Evolutionary conservation across 1,140 invertebrate species (phyloP).

Genomic region (Trissolcus basalis): DNA sequence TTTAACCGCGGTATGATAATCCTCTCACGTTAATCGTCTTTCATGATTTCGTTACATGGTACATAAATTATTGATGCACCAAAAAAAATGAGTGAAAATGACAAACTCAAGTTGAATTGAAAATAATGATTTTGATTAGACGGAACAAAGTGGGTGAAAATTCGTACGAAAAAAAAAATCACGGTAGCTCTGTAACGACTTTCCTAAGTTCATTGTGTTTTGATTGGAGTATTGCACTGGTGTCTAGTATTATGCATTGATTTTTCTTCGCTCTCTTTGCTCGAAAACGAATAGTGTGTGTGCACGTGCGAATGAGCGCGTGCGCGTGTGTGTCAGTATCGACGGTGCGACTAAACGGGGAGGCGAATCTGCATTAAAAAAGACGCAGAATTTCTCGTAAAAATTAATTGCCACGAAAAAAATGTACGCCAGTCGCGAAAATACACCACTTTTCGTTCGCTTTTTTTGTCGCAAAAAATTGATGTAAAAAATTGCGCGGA

Average conservation of each 20-base stretch:
- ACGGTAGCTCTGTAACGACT: conserved; percentile 44
- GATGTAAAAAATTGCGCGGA: conserved; percentile 1
- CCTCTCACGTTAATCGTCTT: too few species aligned
- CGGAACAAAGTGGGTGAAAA: conserved; percentile 26
- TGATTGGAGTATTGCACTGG: conserved; percentile 61
- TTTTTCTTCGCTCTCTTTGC: conserved; percentile 59
- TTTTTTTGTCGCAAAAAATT: conserved; percentile 20
- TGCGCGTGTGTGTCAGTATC: conserved; percentile 57
- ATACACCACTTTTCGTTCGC: conserved; percentile 32
- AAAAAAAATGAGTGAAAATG: neutral
- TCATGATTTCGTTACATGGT: too few species aligned
- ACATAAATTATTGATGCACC: too few species aligned
- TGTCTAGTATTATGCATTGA: conserved; percentile 60
- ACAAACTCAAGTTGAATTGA: too few species aligned
- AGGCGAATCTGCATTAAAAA: conserved; percentile 61
- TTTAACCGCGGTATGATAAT: too few species aligned
- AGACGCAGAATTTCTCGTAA: conserved; percentile 62
- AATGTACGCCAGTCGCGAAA: conserved; percentile 40
- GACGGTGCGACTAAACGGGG: conserved; percentile 58
- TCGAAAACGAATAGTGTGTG: conserved; percentile 54
- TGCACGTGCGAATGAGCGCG: conserved; percentile 57
- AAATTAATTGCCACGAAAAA: conserved; percentile 58
- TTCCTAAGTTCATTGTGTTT: conserved; percentile 58
- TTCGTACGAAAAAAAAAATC: conserved; percentile 31
- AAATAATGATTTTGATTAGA: conserved; percentile 23